Evolutionary conservation across 2,797 vertebrate species (phyloP).

Genomic region (Synanceia verrucosa): DNA sequence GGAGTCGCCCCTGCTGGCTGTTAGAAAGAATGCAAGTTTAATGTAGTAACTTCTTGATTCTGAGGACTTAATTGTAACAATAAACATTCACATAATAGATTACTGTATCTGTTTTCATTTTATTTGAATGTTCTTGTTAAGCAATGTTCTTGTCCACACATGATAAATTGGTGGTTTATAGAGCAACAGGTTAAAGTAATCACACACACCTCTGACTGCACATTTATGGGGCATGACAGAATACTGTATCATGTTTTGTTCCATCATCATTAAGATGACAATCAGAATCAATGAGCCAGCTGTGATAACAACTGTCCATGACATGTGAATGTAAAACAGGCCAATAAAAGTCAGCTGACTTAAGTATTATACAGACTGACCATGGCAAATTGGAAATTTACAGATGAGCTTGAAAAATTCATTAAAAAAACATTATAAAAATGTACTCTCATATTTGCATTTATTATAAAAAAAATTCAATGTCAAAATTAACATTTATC

Average conservation of each 20-base stretch:
- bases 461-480: neutral
- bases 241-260: neutral
- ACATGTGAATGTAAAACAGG: neutral
- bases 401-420: neutral
- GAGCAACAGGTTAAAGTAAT: neutral
- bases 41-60: neutral
- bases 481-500: neutral
- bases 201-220: neutral
- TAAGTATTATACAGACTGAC: neutral
- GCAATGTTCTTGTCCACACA: neutral
- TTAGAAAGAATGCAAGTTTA: neutral
- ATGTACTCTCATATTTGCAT: neutral
- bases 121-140: neutral
- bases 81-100: neutral
- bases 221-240: neutral
- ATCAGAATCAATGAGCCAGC: neutral
- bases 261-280: neutral
- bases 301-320: constrained; percentile 16
- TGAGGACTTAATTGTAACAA: neutral
- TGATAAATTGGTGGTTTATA: constrained; percentile 7
- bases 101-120: neutral
- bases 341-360: neutral
- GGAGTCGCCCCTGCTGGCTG: neutral
- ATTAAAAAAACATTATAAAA: neutral
- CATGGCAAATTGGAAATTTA: neutral